A percentile compares a stretch with the other conserved stretches of the same genome.
Conservation (phyloP, 2,888 invertebrate genomes). For the Harpalus rubripes region DNA sequence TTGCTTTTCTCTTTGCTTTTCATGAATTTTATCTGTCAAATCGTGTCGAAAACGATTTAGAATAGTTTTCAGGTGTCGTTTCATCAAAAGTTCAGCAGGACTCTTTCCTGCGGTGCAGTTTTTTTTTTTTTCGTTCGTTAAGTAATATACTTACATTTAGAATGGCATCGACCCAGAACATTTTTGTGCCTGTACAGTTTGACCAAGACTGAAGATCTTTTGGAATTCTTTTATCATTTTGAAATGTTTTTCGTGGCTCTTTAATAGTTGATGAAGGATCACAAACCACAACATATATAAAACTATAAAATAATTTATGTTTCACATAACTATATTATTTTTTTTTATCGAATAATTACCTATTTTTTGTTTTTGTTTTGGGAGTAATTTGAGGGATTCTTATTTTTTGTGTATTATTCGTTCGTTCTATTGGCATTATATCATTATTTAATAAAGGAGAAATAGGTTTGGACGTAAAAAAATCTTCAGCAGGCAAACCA, state of each 20-base stretch:
- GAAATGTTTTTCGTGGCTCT: neutral
- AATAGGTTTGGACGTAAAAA: neutral
- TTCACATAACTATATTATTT: neutral
- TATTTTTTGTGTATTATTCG: conserved; percentile 35
- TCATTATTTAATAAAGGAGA: neutral
- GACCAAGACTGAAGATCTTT: neutral
- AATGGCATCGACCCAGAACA: conserved; percentile 8
- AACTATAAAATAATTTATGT: conserved; percentile 17
- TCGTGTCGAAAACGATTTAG: too few species aligned
- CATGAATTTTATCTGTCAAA: too few species aligned
- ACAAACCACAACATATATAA: conserved; percentile 22
- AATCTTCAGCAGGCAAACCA: neutral
- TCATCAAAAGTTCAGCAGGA: too few species aligned
- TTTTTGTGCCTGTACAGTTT: neutral
- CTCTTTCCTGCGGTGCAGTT: too few species aligned
- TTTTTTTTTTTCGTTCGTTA: too few species aligned
- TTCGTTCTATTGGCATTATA: conserved; percentile 9
- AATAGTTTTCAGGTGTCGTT: too few species aligned
- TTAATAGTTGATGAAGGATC: conserved; percentile 21
- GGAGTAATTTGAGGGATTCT: conserved; percentile 18
- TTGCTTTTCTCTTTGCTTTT: too few species aligned
- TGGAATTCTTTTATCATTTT: neutral
- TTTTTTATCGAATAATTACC: neutral
- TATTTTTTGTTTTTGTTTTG: conserved; percentile 1
- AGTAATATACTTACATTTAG: conserved; percentile 12